Conservation (phyloP, 2,797 vertebrate genomes). For the Epinephelus malabaricus region DNA sequence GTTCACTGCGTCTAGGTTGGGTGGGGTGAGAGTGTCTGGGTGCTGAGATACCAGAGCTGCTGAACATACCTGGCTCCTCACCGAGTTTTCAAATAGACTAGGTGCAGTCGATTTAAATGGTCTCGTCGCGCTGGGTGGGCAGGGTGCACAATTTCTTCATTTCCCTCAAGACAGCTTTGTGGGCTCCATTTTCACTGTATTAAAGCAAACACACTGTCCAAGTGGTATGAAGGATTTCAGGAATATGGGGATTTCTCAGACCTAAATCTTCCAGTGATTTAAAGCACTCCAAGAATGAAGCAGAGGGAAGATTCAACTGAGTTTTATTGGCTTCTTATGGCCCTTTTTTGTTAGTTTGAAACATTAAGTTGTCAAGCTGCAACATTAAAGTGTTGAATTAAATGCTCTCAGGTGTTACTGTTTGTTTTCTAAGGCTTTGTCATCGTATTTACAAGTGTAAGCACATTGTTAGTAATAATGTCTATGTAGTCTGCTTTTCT, state of each 20-base stretch:
- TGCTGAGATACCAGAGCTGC: slow-evolving; percentile 71
- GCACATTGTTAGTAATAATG: background rate
- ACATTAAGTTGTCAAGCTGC: background rate
- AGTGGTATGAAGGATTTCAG: slow-evolving; percentile 36
- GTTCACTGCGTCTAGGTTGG: slow-evolving; percentile 21
- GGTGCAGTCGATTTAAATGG: slow-evolving; percentile 47
- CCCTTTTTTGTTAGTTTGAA: background rate
- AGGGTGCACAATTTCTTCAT: slow-evolving; percentile 33
- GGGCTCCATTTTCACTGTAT: slow-evolving; percentile 30
- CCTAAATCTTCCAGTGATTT: slow-evolving; percentile 36
- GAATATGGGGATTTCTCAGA: slow-evolving; percentile 19
- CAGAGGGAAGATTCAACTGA: slow-evolving; percentile 7
- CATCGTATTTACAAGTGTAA: background rate
- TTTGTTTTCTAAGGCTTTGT: background rate
- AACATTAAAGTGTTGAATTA: background rate
- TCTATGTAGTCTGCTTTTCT: no score
- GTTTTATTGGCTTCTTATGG: slow-evolving; percentile 13
- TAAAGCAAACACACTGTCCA: slow-evolving; percentile 36
- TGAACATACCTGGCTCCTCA: slow-evolving; percentile 67
- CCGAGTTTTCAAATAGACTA: slow-evolving; percentile 56
- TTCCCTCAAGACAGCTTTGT: slow-evolving; percentile 23
- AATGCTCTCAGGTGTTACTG: background rate
- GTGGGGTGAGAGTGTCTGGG: slow-evolving; percentile 35
- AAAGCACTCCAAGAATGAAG: slow-evolving; percentile 16
- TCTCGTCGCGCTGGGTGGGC: slow-evolving; percentile 35